These are phyloP conservation scores for Cantharis rufa DNA, from an alignment of 2,888 invertebrate genomes.

Conservation along the genomic window DNA sequence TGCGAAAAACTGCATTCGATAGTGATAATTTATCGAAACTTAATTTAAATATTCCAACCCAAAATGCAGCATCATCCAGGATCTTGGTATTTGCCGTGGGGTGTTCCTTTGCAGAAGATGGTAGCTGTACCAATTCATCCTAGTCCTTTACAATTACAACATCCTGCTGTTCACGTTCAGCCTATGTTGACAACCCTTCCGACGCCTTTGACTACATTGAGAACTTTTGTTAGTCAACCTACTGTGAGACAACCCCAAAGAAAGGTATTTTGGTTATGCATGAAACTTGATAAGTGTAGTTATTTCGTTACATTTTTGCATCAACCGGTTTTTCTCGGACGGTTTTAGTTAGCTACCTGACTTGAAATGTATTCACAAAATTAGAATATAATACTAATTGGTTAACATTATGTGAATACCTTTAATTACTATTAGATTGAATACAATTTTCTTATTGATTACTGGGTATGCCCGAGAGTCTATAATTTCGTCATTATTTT, in stretches of 20 bases:
- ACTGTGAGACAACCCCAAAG: slow-evolving; percentile 51
- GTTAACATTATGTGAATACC: neutral
- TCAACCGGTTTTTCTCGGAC: neutral
- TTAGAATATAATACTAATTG: neutral
- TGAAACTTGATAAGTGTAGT: neutral
- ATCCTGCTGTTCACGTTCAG: slow-evolving; percentile 52
- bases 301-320: neutral
- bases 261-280: slow-evolving; percentile 46
- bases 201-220: slow-evolving; percentile 54
- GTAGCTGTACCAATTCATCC: slow-evolving; percentile 66
- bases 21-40: neutral
- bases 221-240: slow-evolving; percentile 55
- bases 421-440: neutral
- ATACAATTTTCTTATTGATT: neutral
- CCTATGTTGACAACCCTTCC: slow-evolving; percentile 54
- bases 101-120: slow-evolving; percentile 67
- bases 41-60: neutral
- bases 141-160: slow-evolving; percentile 52
- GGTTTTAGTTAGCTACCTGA: neutral
- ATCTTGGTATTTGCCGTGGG: slow-evolving; percentile 73
- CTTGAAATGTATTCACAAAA: neutral
- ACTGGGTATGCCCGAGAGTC: neutral
- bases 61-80: slow-evolving; percentile 62
- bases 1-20: neutral
- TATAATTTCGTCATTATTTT: neutral